Percentiles rank a stretch among this genome's conserved stretches.
These are phyloP conservation scores for Lepilemur ruficaudatus DNA, from an alignment of 2,797 vertebrate genomes.

Conservation along the genomic window DNA sequence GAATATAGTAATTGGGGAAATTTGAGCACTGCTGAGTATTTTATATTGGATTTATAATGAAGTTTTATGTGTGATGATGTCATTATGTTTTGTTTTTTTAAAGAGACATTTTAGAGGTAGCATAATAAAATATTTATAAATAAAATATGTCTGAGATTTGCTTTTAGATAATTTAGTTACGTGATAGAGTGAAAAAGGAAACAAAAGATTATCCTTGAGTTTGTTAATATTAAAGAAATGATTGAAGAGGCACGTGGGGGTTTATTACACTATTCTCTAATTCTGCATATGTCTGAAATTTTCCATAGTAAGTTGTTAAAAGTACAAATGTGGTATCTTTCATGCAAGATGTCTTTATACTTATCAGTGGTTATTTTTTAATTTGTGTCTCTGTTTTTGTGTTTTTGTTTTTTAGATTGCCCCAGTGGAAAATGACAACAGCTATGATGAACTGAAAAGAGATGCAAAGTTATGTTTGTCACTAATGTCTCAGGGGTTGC, in stretches of 20 bases:
- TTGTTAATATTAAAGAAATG: neutral
- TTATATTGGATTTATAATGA: neutral
- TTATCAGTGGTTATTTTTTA: neutral
- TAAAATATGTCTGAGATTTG: neutral
- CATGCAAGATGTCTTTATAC: neutral
- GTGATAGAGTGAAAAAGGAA: neutral
- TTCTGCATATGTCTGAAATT: neutral
- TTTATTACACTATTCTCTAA: neutral
- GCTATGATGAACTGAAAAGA: constrained; percentile 97
- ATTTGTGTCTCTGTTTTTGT: neutral
- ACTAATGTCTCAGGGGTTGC: constrained; percentile 97
- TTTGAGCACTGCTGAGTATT: neutral
- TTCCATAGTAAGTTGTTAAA: neutral
- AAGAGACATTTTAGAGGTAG: neutral
- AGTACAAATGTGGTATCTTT: neutral
- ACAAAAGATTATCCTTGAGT: neutral
- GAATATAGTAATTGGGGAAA: neutral
- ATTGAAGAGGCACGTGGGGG: neutral
- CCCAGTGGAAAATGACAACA: constrained; percentile 97
- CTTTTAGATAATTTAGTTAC: neutral
- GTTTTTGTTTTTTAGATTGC: constrained; percentile 89
- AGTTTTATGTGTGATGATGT: neutral
- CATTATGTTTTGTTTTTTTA: neutral
- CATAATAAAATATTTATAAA: neutral
- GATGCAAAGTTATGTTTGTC: constrained; percentile 97